Conservation (phyloP, 2,797 vertebrate species). For the Pseudomugil gertrudae region DNA sequence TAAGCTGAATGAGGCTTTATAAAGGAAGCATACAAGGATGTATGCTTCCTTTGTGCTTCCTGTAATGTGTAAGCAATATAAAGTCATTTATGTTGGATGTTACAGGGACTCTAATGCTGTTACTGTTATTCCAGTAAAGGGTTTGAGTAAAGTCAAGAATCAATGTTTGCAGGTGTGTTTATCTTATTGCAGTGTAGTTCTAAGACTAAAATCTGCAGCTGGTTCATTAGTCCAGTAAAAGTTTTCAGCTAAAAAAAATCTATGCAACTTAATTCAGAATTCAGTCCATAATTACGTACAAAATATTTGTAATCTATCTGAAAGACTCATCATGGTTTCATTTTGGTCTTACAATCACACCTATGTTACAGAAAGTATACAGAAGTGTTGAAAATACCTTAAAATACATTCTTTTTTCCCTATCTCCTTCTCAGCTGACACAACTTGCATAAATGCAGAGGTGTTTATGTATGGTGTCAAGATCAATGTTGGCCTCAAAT, state of each 20-base stretch:
- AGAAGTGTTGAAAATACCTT: conserved; percentile 7
- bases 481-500: conserved; percentile 66
- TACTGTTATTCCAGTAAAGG: neutral
- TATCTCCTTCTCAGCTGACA: conserved; percentile 55
- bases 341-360: neutral
- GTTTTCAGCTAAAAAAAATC: neutral
- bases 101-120: neutral
- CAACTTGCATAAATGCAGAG: conserved; percentile 54
- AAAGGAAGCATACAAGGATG: conserved; percentile 23
- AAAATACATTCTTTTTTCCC: conserved; percentile 49
- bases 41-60: no score
- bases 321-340: neutral
- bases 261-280: neutral
- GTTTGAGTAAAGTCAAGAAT: conserved; percentile 6
- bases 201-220: conserved; percentile 2
- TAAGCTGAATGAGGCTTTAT: conserved; percentile 22
- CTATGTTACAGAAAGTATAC: conserved; percentile 3
- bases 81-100: no score
- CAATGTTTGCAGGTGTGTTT: neutral
- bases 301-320: neutral
- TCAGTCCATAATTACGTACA: conserved; percentile 7
- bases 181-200: neutral
- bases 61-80: no score
- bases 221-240: conserved; percentile 1
- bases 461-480: conserved; percentile 69